A percentile compares a stretch with the other conserved stretches of the same genome.
Conservation (phyloP, 2,888 invertebrate genomes). For the Drosophila paranaensis region DNA sequence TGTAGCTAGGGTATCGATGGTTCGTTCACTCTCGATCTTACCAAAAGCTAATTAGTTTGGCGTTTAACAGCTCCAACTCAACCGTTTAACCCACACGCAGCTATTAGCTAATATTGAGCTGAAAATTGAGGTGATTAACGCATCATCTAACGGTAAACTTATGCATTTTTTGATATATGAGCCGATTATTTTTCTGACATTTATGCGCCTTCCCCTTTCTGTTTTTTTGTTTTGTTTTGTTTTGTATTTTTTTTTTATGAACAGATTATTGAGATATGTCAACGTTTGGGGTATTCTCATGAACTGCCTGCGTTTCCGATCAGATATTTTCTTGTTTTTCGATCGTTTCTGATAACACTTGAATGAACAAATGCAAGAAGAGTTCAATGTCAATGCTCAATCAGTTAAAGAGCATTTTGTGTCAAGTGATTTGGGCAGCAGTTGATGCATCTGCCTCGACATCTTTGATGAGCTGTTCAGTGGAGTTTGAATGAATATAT, state of each 20-base stretch:
- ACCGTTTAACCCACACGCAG: conserved; percentile 3
- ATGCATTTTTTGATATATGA: conserved; percentile 71
- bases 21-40: neutral
- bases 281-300: conserved; percentile 41
- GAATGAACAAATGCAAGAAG: conserved; percentile 17
- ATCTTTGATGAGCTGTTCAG: conserved; percentile 3
- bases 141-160: conserved; percentile 71
- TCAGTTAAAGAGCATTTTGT: conserved; percentile 60
- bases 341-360: conserved; percentile 48
- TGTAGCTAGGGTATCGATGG: neutral
- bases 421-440: conserved; percentile 55
- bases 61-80: conserved; percentile 27
- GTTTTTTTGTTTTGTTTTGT: neutral
- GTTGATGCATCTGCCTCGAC: conserved; percentile 49
- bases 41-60: conserved; percentile 61
- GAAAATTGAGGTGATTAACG: conserved; percentile 54
- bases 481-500: conserved; percentile 1
- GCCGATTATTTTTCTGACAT: conserved; percentile 45
- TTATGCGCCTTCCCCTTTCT: conserved; percentile 13
- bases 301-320: conserved; percentile 38
- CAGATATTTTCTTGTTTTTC: conserved; percentile 11
- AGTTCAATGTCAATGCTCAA: conserved; percentile 74
- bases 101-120: conserved; percentile 59
- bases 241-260: neutral
- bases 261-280: conserved; percentile 63